Evolutionary conservation across 2,888 invertebrate genomes (phyloP).

Genomic region (Glyphotaelius pellucidus): DNA sequence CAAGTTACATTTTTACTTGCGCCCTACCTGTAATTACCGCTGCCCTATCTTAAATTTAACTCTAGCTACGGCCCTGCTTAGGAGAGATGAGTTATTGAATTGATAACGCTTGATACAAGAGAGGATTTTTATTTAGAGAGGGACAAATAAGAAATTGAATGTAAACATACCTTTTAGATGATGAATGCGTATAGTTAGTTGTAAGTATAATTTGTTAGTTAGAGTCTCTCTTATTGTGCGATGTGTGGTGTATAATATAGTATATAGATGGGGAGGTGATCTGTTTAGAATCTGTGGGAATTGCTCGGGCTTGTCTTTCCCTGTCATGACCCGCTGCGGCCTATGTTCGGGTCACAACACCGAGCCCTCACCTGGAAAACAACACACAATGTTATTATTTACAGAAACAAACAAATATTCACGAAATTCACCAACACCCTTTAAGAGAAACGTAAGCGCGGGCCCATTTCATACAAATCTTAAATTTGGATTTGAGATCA

Average conservation of each 20-base stretch:
- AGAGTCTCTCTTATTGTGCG: background rate
- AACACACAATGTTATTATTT: background rate
- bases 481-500: no score
- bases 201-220: background rate
- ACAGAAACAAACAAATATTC: background rate
- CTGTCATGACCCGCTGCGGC: constrained; percentile 31
- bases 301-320: background rate
- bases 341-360: constrained; percentile 5
- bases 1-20: no score
- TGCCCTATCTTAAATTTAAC: no score
- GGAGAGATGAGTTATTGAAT: no score
- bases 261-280: background rate
- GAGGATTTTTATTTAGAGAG: no score
- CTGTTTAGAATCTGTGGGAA: background rate
- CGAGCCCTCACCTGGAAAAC: constrained; percentile 12
- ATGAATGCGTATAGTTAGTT: background rate
- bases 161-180: background rate
- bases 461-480: no score
- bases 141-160: background rate
- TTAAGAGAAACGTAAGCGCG: no score
- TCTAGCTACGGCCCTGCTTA: no score
- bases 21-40: no score
- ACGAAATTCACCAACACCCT: no score
- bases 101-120: no score
- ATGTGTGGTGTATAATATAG: background rate